phyloP scores from a whole-genome alignment of 1,140 invertebrate species.

The Bursaphelenchus mucronatus region DNA sequence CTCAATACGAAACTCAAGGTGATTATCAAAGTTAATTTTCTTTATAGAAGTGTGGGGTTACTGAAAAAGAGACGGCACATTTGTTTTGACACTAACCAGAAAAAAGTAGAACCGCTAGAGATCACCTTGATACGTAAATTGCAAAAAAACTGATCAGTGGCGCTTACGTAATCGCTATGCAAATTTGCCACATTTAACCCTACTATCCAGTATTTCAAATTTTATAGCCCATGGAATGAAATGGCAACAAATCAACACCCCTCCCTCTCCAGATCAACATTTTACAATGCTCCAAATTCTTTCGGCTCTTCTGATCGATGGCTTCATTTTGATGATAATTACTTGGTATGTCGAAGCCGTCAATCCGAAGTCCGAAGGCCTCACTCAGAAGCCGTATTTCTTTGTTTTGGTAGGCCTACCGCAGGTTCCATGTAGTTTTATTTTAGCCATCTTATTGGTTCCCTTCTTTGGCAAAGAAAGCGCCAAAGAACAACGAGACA shows the following conservation, averaged over 20 bases:
- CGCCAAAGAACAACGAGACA: conserved; percentile 10
- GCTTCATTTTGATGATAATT: conserved; percentile 68
- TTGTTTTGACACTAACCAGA: too few relatives aligned
- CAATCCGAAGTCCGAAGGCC: conserved; percentile 64
- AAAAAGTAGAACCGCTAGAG: too few relatives aligned
- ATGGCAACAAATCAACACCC: conserved; percentile 32
- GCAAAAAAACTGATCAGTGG: too few relatives aligned
- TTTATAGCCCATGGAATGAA: conserved; percentile 36
- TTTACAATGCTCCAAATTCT: conserved; percentile 60
- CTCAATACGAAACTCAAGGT: conserved; percentile 48
- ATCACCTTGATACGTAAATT: too few relatives aligned
- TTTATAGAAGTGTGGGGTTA: too few relatives aligned
- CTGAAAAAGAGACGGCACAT: too few relatives aligned
- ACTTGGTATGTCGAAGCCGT: conserved; percentile 71
- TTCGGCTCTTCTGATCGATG: conserved; percentile 68
- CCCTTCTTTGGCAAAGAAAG: conserved; percentile 67
- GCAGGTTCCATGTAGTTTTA: conserved; percentile 15
- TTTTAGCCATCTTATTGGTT: conserved; percentile 67
- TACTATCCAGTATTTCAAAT: too few relatives aligned
- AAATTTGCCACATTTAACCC: not conserved
- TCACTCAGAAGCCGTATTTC: conserved; percentile 51
- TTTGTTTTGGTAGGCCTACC: conserved; percentile 34
- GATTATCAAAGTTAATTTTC: not conserved
- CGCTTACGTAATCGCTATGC: not conserved
- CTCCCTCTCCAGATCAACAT: conserved; percentile 41